These are phyloP conservation scores for Brachylomia viminalis DNA, from an alignment of 2,888 invertebrate species.

Conservation along the genomic window DNA sequence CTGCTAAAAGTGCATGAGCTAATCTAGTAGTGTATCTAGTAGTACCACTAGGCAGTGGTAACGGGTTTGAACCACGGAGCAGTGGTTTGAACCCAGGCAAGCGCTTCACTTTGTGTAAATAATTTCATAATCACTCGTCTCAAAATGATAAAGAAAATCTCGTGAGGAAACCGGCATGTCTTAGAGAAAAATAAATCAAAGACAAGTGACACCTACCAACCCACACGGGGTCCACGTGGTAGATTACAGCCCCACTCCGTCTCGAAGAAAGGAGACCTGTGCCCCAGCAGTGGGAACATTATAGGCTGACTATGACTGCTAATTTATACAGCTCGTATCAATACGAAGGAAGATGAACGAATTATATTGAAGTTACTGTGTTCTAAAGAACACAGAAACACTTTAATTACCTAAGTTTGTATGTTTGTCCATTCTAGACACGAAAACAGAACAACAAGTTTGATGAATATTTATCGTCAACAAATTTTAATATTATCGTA, in stretches of 20 bases:
- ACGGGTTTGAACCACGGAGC: too few relatives aligned
- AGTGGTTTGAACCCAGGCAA: not conserved
- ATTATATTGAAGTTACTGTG: not conserved
- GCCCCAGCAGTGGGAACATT: not conserved
- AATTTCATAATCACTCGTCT: not conserved
- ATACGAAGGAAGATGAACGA: not conserved
- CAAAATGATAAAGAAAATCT: not conserved
- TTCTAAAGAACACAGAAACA: not conserved
- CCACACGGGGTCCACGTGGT: not conserved
- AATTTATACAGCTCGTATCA: not conserved
- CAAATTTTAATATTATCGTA: not conserved
- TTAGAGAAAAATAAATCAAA: not conserved
- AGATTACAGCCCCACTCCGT: not conserved
- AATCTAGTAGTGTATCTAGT: not conserved
- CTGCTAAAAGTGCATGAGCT: not conserved
- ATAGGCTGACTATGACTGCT: not conserved
- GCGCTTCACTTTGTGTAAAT: not conserved
- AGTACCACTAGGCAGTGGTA: too few relatives aligned
- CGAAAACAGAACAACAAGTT: not conserved
- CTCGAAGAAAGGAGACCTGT: not conserved
- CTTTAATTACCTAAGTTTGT: not conserved
- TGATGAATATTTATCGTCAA: constrained; percentile 3
- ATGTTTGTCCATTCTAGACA: too few relatives aligned
- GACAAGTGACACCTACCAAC: not conserved
- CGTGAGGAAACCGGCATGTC: not conserved